These are phyloP conservation scores for Rhinogobius similis DNA, from an alignment of 2,113 vertebrate genomes.

Conservation along the genomic window DNA sequence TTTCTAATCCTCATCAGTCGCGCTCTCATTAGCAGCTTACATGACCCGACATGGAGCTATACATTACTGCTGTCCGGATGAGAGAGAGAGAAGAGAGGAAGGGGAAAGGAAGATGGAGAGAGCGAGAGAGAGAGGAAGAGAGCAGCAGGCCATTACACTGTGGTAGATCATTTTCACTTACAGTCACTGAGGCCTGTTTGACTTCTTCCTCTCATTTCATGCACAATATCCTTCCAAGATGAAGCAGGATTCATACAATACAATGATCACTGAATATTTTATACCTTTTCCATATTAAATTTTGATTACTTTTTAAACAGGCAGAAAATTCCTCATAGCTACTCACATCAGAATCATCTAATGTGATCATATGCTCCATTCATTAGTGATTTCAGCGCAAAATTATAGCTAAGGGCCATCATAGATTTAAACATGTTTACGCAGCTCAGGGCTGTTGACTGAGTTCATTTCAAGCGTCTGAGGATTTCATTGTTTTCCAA, in stretches of 20 bases:
- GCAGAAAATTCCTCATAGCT: constrained; percentile 25
- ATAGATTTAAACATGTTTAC: constrained; percentile 35
- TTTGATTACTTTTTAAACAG: constrained; percentile 58
- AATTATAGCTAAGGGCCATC: constrained; percentile 1
- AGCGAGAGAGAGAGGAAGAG: constrained; percentile 27
- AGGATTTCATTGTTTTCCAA: background rate
- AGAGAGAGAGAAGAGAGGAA: constrained; percentile 34
- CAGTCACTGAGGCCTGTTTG: constrained; percentile 48
- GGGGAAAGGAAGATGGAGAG: constrained; percentile 23
- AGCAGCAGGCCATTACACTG: constrained; percentile 39
- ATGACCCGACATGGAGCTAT: constrained; percentile 28
- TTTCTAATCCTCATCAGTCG: constrained; percentile 27
- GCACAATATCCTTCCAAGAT: constrained; percentile 54
- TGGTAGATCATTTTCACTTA: constrained; percentile 50
- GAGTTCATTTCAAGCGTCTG: constrained; percentile 23
- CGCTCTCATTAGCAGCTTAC: constrained; percentile 46
- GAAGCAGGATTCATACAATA: constrained; percentile 26
- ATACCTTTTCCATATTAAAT: constrained; percentile 30
- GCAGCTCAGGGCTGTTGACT: constrained; percentile 30
- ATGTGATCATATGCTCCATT: constrained; percentile 23
- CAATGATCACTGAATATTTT: constrained; percentile 51
- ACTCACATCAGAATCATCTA: constrained; percentile 14
- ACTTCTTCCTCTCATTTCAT: constrained; percentile 62
- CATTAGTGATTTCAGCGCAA: constrained; percentile 36
- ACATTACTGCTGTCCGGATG: constrained; percentile 27